Base-by-base conservation (phyloP, 2,797 vertebrate species). In the Rhinoraja longicauda region DNA sequence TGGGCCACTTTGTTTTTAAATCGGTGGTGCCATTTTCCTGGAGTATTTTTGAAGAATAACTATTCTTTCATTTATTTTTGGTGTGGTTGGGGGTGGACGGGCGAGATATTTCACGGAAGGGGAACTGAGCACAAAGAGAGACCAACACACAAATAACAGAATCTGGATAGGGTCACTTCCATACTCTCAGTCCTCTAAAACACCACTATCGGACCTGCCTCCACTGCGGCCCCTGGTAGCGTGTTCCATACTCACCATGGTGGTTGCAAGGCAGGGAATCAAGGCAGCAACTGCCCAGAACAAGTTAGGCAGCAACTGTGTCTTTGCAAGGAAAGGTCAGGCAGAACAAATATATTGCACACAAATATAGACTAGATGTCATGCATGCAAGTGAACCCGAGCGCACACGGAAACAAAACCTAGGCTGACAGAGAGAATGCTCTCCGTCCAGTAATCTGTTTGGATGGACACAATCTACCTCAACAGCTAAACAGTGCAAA, bases 301-400 rank as follows among this genome's bases (percentile, higher is more conserved):
- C 88, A 88, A 21, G 15, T 88, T 36, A 67, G 36, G 62, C 24
- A 88, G 62, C 82, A 86, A 88, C 62, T 67, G 53, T 67, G 84
- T 59, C 59, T 67, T 88, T 9, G 67, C 36, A 84, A 36, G 62
- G 62, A 88, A 88, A 67, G 84, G 84, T 88, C 84, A 88, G 62
- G 84, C 84, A 88, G 64, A 88, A 88, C 84, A 88, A 88, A 88
- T 88, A 64, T 62, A 88, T 67, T 88, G 62, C 84, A 36, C 84
- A 67, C 32, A 36, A 88, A n/a, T 64, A 36, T 64, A 64, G 62
- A 26, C 62, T 67, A 67, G 84, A 88, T 88, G 84, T 67, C 84
- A 67, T 67, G 84, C 84, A 36, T 67, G 84, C n/a, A 67, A 88
- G 84, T 67, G 84, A 64, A 88, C 64, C 84, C n/a, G 9, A 64